Percentiles rank a stretch among this genome's conserved stretches.
Conservation (phyloP, 2,797 vertebrate species). For the Lemur catta region DNA sequence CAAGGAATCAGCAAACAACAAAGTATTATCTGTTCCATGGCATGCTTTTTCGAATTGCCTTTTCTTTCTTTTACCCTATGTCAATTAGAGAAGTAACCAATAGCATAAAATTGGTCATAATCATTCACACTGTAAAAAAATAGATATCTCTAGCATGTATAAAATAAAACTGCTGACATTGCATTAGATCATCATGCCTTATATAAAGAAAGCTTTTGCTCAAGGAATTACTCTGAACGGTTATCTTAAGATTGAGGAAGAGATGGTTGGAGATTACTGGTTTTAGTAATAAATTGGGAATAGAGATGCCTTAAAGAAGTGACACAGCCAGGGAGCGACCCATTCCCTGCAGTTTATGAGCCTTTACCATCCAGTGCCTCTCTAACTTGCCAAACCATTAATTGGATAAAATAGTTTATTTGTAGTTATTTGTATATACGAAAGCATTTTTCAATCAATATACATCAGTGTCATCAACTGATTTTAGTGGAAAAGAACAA, state of each 20-base stretch:
- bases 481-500: neutral
- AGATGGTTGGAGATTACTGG: neutral
- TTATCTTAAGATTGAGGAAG: neutral
- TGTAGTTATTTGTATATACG: neutral
- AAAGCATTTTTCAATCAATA: neutral
- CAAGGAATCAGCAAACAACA: neutral
- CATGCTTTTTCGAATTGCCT: slow-evolving; percentile 30
- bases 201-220: neutral
- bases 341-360: neutral
- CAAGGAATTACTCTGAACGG: neutral
- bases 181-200: neutral
- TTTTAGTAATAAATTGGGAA: neutral
- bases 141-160: neutral
- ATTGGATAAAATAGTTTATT: neutral
- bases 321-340: neutral
- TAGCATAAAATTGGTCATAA: neutral
- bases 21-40: neutral
- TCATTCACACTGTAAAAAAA: neutral
- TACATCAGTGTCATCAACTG: neutral
- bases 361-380: neutral
- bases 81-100: neutral
- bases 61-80: neutral
- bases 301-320: neutral
- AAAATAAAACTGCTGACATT: neutral
- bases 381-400: neutral